Percentiles rank a stretch among this genome's conserved stretches.
Conservation (phyloP, 2,888 invertebrate genomes). For the Ditula angustiorana region DNA sequence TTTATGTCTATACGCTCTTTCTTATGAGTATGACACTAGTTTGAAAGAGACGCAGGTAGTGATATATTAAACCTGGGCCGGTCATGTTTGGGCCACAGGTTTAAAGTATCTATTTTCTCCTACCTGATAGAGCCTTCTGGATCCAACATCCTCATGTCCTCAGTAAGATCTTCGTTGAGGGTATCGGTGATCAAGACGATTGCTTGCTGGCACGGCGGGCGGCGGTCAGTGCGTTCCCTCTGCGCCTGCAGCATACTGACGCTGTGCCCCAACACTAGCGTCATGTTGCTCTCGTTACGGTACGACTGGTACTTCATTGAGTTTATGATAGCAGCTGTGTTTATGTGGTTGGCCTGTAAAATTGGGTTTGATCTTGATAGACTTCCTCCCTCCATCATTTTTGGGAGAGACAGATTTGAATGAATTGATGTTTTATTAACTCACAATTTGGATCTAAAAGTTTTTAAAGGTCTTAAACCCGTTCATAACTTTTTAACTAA, state of each 20-base stretch:
- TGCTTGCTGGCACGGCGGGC: conserved; percentile 74
- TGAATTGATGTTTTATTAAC: too few relatives aligned
- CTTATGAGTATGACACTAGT: too few relatives aligned
- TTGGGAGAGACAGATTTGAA: too few relatives aligned
- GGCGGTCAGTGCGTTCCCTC: conserved; percentile 50
- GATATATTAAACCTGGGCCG: too few relatives aligned
- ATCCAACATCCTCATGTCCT: conserved; percentile 61
- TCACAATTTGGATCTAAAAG: too few relatives aligned
- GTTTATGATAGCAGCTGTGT: conserved; percentile 77
- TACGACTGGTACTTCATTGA: conserved; percentile 58
- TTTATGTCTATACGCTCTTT: too few relatives aligned
- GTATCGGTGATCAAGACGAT: conserved; percentile 76
- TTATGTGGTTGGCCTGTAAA: conserved; percentile 76
- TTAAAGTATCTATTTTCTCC: not conserved
- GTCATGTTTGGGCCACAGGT: too few relatives aligned
- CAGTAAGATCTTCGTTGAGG: conserved; percentile 66
- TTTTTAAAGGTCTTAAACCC: too few relatives aligned
- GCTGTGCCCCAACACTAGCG: conserved; percentile 59
- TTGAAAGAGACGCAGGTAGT: too few relatives aligned
- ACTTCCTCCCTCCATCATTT: too few relatives aligned
- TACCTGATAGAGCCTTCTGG: conserved; percentile 72
- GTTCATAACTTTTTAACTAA: too few relatives aligned
- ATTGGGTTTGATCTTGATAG: not conserved
- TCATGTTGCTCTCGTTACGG: conserved; percentile 67
- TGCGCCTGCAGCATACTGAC: conserved; percentile 62